Evolutionary conservation across 92 coral and sea anemone genomes (phyloP).

Genomic region (Porites cylindrica): DNA sequence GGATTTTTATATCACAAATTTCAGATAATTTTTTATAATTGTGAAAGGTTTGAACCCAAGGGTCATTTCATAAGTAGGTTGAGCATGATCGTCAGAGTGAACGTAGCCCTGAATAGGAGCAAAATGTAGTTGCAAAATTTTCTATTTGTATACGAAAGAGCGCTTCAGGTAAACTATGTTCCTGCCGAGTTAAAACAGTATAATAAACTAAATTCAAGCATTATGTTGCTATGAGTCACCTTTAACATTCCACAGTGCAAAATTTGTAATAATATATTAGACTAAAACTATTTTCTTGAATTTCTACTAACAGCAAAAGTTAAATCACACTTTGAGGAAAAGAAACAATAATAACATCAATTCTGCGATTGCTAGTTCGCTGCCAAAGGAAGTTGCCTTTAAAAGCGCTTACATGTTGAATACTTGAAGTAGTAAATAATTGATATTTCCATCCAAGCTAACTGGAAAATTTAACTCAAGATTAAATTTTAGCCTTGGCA

Average conservation of each 20-base stretch:
- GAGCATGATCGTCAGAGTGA: no score
- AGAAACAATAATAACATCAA: neutral
- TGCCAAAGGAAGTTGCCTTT: neutral
- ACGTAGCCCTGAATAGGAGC: no score
- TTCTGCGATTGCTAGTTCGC: neutral
- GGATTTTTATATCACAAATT: neutral
- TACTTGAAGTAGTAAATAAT: neutral
- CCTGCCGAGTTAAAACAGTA: neutral
- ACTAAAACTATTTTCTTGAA: no score
- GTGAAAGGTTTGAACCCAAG: no score
- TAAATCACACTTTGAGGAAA: neutral
- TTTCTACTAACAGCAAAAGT: neutral
- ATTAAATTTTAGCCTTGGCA: slow-evolving; percentile 8
- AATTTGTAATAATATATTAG: no score
- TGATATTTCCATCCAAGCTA: neutral
- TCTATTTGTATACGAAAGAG: neutral
- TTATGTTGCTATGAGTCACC: neutral
- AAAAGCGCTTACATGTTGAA: neutral
- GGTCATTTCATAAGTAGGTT: no score
- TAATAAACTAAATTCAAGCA: no score
- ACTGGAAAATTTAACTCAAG: neutral
- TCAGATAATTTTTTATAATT: no score
- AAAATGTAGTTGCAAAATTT: neutral
- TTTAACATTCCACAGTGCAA: neutral
- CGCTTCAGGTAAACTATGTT: neutral